Base-by-base conservation (phyloP, 2,113 vertebrate species). In the Ciconia maguari region DNA sequence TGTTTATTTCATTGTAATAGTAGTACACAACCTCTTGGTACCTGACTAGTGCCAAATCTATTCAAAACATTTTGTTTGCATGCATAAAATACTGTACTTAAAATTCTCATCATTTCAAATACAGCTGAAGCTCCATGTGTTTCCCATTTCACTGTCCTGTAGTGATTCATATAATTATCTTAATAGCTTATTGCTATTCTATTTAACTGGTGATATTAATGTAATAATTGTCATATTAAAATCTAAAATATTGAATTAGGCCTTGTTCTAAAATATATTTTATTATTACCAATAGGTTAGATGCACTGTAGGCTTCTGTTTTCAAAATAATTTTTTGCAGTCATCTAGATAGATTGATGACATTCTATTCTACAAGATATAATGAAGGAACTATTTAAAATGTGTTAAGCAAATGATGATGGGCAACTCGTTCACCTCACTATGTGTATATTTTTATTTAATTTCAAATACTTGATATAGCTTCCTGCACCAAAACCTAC, bases 111-210 rank as follows among this genome's bases (percentile, higher is more conserved):
- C 1, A 44, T 96, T 95, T 94, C 64, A 94, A 87, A 48, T 92
- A 83, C 54, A 60, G 52, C 38, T 83, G 89, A 85, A 91, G 38
- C 57, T 75, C 55, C 17, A 20, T 96, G 36, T 46, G 7, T 91
- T 97, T 96, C 88, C 70, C 62, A 52, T 96, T 96, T 97, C 89
- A 71, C 83, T 81, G 57, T 76, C 52, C 91, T 93, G 80, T 87
- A 94, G 89, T 97, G 95, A 98, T 96, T 97, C 94, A 95, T 89
- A 6, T 78, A 79, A 91, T 97, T 95, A 92, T 44, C 86, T 82
- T 92, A 97, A 94, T 89, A 79, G 74, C 83, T 95, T 94, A 89
- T 91, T 96, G 75, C 57, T 82, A 6, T 93, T 92, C 68, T 93
- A 24, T 89, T 95, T 90, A 95, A 52, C 69, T 79, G n/a, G 21